Evolutionary conservation across 2,113 vertebrate species (phyloP), one percentile per base, ranked within the genome.

Genomic region (Nesospiza acunhae): DNA sequence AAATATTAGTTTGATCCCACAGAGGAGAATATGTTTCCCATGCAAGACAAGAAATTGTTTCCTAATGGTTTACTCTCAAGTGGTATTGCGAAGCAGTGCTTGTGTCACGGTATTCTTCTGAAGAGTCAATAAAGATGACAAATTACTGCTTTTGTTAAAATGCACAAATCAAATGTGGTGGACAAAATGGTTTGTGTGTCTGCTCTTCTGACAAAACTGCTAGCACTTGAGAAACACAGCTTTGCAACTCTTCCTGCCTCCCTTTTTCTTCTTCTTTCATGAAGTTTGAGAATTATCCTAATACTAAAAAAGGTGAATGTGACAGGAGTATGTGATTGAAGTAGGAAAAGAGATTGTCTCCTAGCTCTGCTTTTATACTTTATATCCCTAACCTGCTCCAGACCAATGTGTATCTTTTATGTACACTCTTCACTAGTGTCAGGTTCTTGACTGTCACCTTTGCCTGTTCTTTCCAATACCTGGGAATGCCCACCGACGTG

Each of bases 401-500:
- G 42, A 44, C 42, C 42, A 44, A 16, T 9, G 6, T 2, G 0
- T 44, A 4, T 46, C 35, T 94, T 41, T 41, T 41, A 26, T 0
- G 2, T 8, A 3, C 0, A 1, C 20, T 67, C 17, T 70, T 64
- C 15, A 7, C 10, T 27, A 22, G 10, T 27, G 46, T n/a, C 20
- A 9, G 13, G 11, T 63, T 88, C 22, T 60, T 1, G 3, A 39
- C 6, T 39, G 33, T 16, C 37, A 5, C 55, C 17, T 68, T 86
- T 47, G 12, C 19, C 6, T 33, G 23, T 18, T 49, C 4, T 72
- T 88, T 33, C 30, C 30, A 16, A 0, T 50, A 11, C 7, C 18
- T 55, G 30, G 24, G 52, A 52, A 26, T 49, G 50, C 19, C 28
- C 6, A 2, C 5, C 0, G 1, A 2, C 5, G 0, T 6, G 15